Percentiles rank a stretch among this genome's conserved stretches.
Evolutionary conservation across 2,113 vertebrate species (phyloP).

Genomic region (Centropristis striata): DNA sequence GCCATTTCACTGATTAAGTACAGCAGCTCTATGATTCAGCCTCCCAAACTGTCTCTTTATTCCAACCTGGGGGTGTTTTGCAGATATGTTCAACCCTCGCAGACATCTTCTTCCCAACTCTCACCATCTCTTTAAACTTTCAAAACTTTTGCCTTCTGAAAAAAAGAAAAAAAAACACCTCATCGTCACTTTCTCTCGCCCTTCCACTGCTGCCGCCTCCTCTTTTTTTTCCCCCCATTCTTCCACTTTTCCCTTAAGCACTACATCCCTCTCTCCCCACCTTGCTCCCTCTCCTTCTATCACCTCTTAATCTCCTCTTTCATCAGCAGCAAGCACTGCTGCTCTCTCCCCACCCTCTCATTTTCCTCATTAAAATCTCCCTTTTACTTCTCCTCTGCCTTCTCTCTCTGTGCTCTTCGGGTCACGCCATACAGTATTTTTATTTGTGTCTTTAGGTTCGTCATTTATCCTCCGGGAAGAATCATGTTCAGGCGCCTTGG

Average conservation of each 20-base stretch:
- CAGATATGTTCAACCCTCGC: constrained; percentile 28
- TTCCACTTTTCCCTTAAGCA: constrained; percentile 46
- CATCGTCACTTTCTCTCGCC: constrained; percentile 28
- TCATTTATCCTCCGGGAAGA: constrained; percentile 28
- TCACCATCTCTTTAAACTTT: constrained; percentile 47
- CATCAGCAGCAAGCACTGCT: constrained; percentile 43
- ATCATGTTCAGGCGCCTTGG: constrained; percentile 11
- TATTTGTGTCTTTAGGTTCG: constrained; percentile 31
- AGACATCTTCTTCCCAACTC: constrained; percentile 41
- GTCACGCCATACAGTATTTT: constrained; percentile 2
- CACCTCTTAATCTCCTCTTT: constrained; percentile 62
- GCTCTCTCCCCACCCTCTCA: constrained; percentile 24
- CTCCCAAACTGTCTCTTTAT: constrained; percentile 52
- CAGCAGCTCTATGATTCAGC: constrained; percentile 51
- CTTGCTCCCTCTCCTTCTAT: constrained; percentile 33
- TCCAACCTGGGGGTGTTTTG: constrained; percentile 63
- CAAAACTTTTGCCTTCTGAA: constrained; percentile 51
- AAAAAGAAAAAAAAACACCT: constrained; percentile 35
- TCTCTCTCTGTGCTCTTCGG: constrained; percentile 28
- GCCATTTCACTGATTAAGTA: constrained; percentile 37
- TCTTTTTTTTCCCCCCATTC: constrained; percentile 22
- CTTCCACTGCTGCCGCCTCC: constrained; percentile 1
- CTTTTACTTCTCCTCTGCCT: constrained; percentile 8
- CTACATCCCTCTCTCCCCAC: constrained; percentile 19
- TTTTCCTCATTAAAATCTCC: constrained; percentile 65